Evolutionary conservation across 1,140 invertebrate genomes (phyloP).

Genomic region (Babylonia areolata): DNA sequence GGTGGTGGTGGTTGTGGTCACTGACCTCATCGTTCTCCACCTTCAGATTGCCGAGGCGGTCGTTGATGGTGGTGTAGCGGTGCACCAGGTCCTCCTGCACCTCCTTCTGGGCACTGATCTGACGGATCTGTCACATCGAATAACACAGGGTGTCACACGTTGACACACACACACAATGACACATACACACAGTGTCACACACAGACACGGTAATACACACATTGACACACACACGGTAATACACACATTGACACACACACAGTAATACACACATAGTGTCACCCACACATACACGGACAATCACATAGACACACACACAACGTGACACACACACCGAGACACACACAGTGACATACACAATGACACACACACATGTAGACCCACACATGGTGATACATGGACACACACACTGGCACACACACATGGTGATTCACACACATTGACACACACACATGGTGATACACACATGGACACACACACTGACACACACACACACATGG

Average conservation of each 20-base stretch:
- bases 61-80: constrained; percentile 86
- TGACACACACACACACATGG: background rate
- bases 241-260: background rate
- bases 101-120: constrained; percentile 77
- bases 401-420: too few relatives aligned
- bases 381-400: background rate
- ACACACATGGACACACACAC: background rate
- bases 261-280: too few relatives aligned
- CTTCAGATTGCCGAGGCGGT: constrained; percentile 86
- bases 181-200: background rate
- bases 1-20: too few relatives aligned
- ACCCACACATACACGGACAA: background rate
- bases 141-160: background rate
- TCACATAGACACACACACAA: too few relatives aligned
- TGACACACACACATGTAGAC: background rate
- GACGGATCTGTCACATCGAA: constrained; percentile 67
- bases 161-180: background rate
- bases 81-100: constrained; percentile 89
- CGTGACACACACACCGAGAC: too few relatives aligned
- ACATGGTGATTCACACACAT: background rate
- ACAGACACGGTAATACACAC: background rate
- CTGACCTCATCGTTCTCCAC: constrained; percentile 92
- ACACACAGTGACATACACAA: constrained; percentile 25
- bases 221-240: background rate
- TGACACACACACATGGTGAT: too few relatives aligned